phyloP scores from a whole-genome alignment of 2,113 vertebrate species.

The Hydropotes inermis region DNA sequence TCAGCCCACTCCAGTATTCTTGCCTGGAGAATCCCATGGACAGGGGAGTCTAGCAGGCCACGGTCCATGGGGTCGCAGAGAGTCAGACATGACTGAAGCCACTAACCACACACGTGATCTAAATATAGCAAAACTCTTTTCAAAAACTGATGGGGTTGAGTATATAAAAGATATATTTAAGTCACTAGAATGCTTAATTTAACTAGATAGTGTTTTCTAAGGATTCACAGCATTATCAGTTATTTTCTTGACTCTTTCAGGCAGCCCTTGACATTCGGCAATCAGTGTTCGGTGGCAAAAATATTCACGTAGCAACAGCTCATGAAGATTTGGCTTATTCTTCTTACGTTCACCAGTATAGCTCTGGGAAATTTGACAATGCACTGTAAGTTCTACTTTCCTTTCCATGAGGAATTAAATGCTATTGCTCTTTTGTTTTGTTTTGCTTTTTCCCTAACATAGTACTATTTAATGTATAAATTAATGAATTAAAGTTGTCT shows the following conservation, averaged over 20 bases:
- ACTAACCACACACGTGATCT: not conserved
- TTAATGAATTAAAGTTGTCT: slow-evolving; percentile 29
- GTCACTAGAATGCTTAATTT: slow-evolving; percentile 3
- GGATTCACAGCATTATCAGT: not conserved
- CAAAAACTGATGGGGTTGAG: not conserved
- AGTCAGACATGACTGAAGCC: not conserved
- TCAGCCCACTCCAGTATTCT: not conserved
- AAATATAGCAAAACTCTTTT: not conserved
- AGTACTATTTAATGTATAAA: not conserved
- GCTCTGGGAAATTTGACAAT: slow-evolving; percentile 98
- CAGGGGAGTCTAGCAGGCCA: not conserved
- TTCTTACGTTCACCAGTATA: slow-evolving; percentile 99
- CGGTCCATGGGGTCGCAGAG: not conserved
- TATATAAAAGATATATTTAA: not conserved
- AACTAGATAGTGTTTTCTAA: not conserved
- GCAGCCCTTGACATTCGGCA: slow-evolving; percentile 98
- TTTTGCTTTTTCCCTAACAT: not conserved
- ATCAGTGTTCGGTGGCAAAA: slow-evolving; percentile 99
- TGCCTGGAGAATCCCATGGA: not conserved
- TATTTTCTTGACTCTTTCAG: slow-evolving; percentile 77
- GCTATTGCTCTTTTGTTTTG: not conserved
- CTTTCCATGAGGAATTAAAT: not conserved
- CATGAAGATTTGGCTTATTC: slow-evolving; percentile 98
- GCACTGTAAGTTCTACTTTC: slow-evolving; percentile 91
- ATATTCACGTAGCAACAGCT: slow-evolving; percentile 98